A percentile compares a stretch with the other conserved stretches of the same genome.
These are phyloP conservation scores for Ursus arctos DNA, from an alignment of 2,113 vertebrate genomes.

Conservation along the genomic window DNA sequence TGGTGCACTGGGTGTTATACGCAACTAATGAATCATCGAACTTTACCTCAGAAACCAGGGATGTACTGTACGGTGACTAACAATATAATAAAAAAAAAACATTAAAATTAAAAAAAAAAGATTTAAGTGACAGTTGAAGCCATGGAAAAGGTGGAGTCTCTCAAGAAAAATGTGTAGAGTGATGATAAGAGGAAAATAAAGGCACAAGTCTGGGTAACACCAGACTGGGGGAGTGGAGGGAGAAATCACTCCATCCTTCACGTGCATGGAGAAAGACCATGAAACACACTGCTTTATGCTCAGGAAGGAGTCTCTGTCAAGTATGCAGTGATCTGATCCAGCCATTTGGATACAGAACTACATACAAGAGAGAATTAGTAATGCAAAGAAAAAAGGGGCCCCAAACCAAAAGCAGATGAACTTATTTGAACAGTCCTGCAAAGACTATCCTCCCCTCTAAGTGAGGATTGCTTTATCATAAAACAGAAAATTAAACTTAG, in stretches of 20 bases:
- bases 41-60: too few species aligned
- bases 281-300: not conserved
- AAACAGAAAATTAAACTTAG: conserved; percentile 29
- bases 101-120: too few species aligned
- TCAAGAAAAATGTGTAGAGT: not conserved
- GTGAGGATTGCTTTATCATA: not conserved
- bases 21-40: too few species aligned
- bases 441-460: not conserved
- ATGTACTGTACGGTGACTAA: too few species aligned
- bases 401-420: conserved; percentile 60
- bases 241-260: not conserved
- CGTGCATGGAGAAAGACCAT: not conserved
- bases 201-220: not conserved
- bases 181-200: not conserved
- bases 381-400: not conserved
- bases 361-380: conserved; percentile 45
- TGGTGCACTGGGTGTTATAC: too few species aligned
- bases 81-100: too few species aligned
- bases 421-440: not conserved
- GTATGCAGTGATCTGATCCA: not conserved
- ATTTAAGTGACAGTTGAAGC: not conserved
- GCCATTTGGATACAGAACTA: not conserved
- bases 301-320: not conserved
- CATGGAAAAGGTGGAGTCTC: not conserved
- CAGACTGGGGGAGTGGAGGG: rapidly evolving